Base-by-base conservation (phyloP, 2,113 vertebrate species). In the Siniperca chuatsi region DNA sequence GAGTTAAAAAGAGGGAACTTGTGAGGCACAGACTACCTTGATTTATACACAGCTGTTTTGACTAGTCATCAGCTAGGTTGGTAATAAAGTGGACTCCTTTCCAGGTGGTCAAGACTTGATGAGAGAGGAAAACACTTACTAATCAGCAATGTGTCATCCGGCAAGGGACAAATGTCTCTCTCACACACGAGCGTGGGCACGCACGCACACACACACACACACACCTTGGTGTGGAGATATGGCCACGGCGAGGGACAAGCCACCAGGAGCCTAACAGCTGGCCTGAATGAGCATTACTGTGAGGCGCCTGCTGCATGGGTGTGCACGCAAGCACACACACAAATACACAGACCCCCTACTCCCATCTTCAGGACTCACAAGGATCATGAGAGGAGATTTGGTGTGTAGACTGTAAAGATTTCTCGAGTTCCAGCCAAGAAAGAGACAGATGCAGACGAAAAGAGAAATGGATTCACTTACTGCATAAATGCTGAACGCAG, bases 361-460 rank as follows among this genome's bases (percentile, higher is more conserved):
- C 70, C 62, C 62, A 81, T 91, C 87, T 91, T 91, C 78, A 90
- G 67, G 87, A 93, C 87, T 87, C 91, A 76, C 7, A 73, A 84
- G 92, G 90, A 94, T 93, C 92, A 91, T 80, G 70, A 81, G 79
- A 90, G 91, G 88, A 93, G 91, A 90, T 95, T 90, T 93, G 79
- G 87, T 93, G 94, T 94, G 93, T 95, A 95, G 94, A 95, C 93
- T 91, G 75, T 87, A 89, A 89, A 92, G 95, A 95, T 95, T 95
- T 92, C 93, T 90, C 76, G 10, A 84, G 92, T 91, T 94, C 90
- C 92, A 94, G 89, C 79, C 87, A 93, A 87, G 81, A 90, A 85
- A 83, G 74, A 82, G 84, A 54, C 44, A 80, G 81, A 78, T 80
- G 75, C 62, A 35, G 68, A 69, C 76, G 29, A 79, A 75, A 73